Conservation (phyloP, 2,888 invertebrate genomes). For the Trissoscelio sp. region DNA sequence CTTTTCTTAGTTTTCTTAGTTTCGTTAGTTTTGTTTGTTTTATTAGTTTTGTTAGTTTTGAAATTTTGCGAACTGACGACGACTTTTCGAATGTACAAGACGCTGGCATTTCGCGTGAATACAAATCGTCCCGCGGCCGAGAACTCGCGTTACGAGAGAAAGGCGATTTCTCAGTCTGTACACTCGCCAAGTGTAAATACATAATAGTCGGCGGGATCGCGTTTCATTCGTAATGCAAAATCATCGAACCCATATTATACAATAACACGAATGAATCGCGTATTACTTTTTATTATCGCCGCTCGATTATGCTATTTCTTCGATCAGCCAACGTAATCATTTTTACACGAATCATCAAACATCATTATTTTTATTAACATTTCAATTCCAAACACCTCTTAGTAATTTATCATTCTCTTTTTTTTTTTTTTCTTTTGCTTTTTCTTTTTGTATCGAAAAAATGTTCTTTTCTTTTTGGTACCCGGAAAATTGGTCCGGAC, state of each 20-base stretch:
- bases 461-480: no score
- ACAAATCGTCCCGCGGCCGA: conserved; percentile 66
- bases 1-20: no score
- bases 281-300: conserved; percentile 35
- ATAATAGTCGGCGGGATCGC: conserved; percentile 56
- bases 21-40: no score
- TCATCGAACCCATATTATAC: conserved; percentile 41
- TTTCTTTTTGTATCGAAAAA: no score
- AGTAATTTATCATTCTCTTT: no score
- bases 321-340: not conserved
- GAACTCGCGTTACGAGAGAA: conserved; percentile 66
- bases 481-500: no score
- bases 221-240: conserved; percentile 59
- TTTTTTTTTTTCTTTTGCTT: no score
- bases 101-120: conserved; percentile 64
- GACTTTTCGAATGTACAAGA: conserved; percentile 52
- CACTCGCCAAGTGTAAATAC: conserved; percentile 63
- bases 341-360: conserved; percentile 14
- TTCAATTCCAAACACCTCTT: no score
- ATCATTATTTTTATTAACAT: not conserved
- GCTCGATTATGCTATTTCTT: conserved; percentile 1
- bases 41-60: no score
- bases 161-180: conserved; percentile 61
- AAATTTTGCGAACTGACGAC: conserved; percentile 48
- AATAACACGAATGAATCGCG: conserved; percentile 39